These are phyloP conservation scores for Amyelois transitella DNA, from an alignment of 1,140 invertebrate genomes.

Conservation along the genomic window DNA sequence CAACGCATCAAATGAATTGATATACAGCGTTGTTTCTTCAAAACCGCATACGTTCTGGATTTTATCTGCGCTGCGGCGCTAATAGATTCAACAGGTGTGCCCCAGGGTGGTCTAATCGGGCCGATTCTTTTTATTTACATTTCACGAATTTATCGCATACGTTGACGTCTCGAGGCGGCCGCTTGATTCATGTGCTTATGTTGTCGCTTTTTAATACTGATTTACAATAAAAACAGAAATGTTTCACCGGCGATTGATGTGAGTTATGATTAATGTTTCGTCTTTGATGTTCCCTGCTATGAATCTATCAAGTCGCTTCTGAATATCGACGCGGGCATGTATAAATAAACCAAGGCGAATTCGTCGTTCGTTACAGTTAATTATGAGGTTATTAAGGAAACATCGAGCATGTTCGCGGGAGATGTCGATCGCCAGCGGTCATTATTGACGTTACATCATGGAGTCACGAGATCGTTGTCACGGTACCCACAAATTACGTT, in stretches of 20 bases:
- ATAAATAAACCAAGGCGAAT: conserved; percentile 61
- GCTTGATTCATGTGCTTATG: conserved; percentile 65
- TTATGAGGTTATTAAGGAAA: conserved; percentile 59
- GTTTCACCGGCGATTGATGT: conserved; percentile 67
- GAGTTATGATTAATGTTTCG: conserved; percentile 69
- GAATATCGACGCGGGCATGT: conserved; percentile 59
- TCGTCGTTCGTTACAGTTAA: conserved; percentile 54
- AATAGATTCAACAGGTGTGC: conserved; percentile 67
- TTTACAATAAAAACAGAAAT: conserved; percentile 72
- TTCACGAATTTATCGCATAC: conserved; percentile 62
- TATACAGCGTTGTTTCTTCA: conserved; percentile 29
- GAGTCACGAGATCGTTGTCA: conserved; percentile 43
- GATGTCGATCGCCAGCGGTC: conserved; percentile 23
- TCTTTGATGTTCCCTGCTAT: conserved; percentile 70
- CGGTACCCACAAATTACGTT: conserved; percentile 46
- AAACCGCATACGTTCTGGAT: conserved; percentile 28
- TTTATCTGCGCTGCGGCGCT: conserved; percentile 36
- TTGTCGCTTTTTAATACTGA: conserved; percentile 71
- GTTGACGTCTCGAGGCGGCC: conserved; percentile 59
- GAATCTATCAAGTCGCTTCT: conserved; percentile 68
- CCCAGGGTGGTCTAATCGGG: conserved; percentile 52
- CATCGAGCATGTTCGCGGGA: conserved; percentile 32
- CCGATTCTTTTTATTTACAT: conserved; percentile 59
- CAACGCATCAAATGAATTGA: conserved; percentile 50
- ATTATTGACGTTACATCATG: conserved; percentile 29